These are phyloP conservation scores for Tapirus terrestris DNA, from an alignment of 2,113 vertebrate genomes.

Conservation along the genomic window DNA sequence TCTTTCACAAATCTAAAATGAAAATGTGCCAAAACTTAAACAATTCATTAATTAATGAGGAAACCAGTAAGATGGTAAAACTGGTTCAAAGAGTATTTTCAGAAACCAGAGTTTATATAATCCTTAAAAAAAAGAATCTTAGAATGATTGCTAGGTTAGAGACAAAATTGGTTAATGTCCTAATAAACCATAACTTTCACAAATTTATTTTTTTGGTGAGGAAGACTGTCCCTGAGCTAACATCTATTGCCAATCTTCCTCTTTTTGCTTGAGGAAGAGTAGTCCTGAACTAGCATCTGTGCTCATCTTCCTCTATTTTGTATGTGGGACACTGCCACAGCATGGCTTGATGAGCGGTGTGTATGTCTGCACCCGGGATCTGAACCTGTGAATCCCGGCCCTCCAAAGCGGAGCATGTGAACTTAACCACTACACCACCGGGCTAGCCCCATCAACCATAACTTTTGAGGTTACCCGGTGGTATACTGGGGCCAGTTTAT, in stretches of 20 bases:
- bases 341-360: too few relatives aligned
- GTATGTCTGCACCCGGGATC: too few relatives aligned
- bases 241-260: too few relatives aligned
- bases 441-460: not conserved
- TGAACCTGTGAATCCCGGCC: too few relatives aligned
- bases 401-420: too few relatives aligned
- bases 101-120: not conserved
- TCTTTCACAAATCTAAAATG: not conserved
- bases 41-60: not conserved
- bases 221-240: too few relatives aligned
- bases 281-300: too few relatives aligned
- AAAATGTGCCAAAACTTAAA: not conserved
- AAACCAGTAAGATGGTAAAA: not conserved
- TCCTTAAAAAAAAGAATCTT: not conserved
- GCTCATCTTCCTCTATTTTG: too few relatives aligned
- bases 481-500: not conserved
- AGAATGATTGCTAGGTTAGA: not conserved
- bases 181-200: not conserved
- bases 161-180: not conserved
- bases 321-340: too few relatives aligned
- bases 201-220: too few relatives aligned
- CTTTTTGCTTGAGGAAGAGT: too few relatives aligned
- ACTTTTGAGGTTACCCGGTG: not conserved
- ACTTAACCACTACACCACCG: too few relatives aligned
- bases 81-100: not conserved